Conservation (phyloP, 2,113 vertebrate genomes). For the Glaucomys volans region DNA sequence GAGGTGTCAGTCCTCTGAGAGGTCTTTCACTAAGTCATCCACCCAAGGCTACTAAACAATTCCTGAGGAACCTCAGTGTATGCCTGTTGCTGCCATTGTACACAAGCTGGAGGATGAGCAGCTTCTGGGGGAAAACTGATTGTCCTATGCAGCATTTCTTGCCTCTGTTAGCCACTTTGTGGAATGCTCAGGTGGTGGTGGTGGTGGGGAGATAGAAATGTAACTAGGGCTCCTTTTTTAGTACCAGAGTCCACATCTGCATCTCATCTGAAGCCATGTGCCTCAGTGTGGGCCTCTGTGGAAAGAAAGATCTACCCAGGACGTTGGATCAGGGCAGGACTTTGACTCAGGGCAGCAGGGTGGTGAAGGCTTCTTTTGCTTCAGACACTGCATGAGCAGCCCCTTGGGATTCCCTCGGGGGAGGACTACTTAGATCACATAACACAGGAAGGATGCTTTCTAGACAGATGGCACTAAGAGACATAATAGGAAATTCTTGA, state of each 20-base stretch:
- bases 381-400: not conserved
- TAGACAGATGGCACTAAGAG: not conserved
- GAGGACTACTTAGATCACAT: not conserved
- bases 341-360: accelerated
- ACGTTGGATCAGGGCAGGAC: accelerated
- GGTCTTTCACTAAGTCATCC: not conserved
- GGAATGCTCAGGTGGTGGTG: not conserved
- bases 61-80: not conserved
- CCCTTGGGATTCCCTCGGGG: not conserved
- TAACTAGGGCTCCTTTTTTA: not conserved
- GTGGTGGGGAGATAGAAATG: not conserved
- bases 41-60: not conserved
- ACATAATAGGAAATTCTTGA: not conserved
- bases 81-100: not conserved
- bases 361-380: not conserved
- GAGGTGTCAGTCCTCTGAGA: not conserved
- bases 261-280: not conserved
- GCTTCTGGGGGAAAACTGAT: not conserved
- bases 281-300: accelerated
- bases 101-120: not conserved
- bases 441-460: not conserved
- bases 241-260: not conserved
- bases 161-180: not conserved
- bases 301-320: not conserved
- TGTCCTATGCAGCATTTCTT: not conserved